Evolutionary conservation across 2,888 invertebrate species (phyloP), one percentile per base, ranked within the genome.

Genomic region (Prenolepis imparis): DNA sequence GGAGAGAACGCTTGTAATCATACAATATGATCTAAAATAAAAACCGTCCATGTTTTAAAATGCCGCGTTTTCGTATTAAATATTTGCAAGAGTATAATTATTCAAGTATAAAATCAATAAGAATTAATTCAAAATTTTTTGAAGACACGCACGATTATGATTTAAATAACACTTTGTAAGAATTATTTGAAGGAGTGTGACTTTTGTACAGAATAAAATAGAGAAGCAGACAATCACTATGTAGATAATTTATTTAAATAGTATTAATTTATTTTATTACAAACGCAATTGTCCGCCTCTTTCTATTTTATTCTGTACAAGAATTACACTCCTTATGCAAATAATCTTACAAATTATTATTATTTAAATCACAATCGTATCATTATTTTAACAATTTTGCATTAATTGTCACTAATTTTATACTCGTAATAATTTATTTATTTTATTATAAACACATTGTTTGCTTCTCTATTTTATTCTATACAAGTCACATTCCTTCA

Each of bases 1-100:
- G 72, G 48, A 52, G 48, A n/a, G 48, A 81, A 78, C 80, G 41
- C 55, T 75, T 66, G 57, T 59, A 59, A 78, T 57, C 67, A 67
- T 59, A 59, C 72, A 83, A 73, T 77, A 82, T 70, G 72, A 75
- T 72, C 73, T 70, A 59, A 77, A 63, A 77, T 74, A 75, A 70
- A 78, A 80, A 72, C 78, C 15, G 41, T 67, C 28, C 28, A 3
- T 28, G 28, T 66, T n/a, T n/a, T n/a, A 64, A 24, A 55, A 18
- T 39, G 24, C 6, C 15, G 15, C 21, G n/a, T 63, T 63, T 15
- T 12, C 55, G n/a, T 41, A 39, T 55, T 41, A 24, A n/a, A 66
- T 39, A 67, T 2, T 24, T 24, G 8, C 4, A 52, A 52, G n/a
- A 52, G n/a, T n/a, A n/a, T n/a, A n/a, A n/a, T n/a, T n/a, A n/a